A percentile compares a stretch with the other conserved stretches of the same genome.
Conservation (phyloP, 2,888 invertebrate genomes). For the Slavum lentiscoides region DNA sequence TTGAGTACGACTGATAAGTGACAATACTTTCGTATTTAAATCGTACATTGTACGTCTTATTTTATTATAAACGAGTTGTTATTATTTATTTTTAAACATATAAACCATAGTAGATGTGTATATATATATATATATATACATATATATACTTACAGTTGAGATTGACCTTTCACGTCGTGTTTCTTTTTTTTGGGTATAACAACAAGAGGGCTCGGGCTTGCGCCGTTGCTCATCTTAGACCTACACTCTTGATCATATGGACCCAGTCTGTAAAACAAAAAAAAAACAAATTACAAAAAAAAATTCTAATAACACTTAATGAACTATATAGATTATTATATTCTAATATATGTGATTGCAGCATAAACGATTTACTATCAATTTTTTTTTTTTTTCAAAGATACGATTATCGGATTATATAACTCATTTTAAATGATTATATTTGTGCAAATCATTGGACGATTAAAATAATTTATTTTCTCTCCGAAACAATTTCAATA, state of each 20-base stretch:
- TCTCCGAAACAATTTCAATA: too few species aligned
- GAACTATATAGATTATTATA: not conserved
- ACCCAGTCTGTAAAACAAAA: slow-evolving; percentile 75
- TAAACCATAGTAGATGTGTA: slow-evolving; percentile 25
- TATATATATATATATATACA: too few species aligned
- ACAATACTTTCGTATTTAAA: too few species aligned
- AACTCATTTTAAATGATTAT: not conserved
- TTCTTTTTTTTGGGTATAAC: slow-evolving; percentile 66
- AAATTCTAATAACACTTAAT: not conserved
- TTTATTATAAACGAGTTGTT: not conserved
- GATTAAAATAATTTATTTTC: not conserved
- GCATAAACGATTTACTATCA: not conserved
- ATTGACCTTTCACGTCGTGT: slow-evolving; percentile 71
- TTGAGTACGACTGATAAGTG: too few species aligned
- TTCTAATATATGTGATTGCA: not conserved
- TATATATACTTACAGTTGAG: slow-evolving; percentile 65
- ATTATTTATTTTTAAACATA: not conserved
- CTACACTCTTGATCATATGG: slow-evolving; percentile 81
- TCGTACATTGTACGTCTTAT: not conserved
- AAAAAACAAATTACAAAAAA: slow-evolving; percentile 45
- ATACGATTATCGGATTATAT: slow-evolving; percentile 5
- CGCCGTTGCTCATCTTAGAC: slow-evolving; percentile 82
- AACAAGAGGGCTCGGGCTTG: slow-evolving; percentile 63
- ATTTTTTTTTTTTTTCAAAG: not conserved
- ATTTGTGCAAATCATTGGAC: not conserved